phyloP scores from a whole-genome alignment of 2,113 vertebrate genomes.

The Gymnocephalus cernua region DNA sequence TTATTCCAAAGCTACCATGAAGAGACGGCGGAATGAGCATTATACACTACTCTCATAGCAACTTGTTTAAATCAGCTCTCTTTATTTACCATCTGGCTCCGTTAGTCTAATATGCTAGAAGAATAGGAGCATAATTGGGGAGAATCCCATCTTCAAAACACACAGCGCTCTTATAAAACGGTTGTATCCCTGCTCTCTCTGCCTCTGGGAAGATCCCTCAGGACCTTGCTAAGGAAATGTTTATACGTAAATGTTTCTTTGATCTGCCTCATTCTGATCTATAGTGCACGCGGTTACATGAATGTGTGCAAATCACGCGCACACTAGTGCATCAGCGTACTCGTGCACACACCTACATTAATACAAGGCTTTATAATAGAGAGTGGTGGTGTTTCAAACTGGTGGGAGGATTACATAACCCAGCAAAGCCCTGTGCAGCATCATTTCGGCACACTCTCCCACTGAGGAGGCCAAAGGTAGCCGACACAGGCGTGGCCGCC shows the following conservation, averaged over 20 bases:
- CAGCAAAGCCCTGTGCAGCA: constrained; percentile 53
- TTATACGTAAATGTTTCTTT: constrained; percentile 43
- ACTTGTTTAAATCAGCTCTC: constrained; percentile 13
- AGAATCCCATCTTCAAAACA: constrained; percentile 45
- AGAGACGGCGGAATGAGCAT: not conserved
- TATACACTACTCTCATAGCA: constrained; percentile 3
- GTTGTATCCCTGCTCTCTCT: constrained; percentile 32
- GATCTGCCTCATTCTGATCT: constrained; percentile 8
- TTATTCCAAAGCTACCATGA: not conserved
- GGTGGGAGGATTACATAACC: constrained; percentile 81
- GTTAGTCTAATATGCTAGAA: constrained; percentile 33
- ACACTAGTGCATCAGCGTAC: not conserved
- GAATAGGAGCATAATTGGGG: constrained; percentile 52
- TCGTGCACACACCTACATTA: constrained; percentile 51
- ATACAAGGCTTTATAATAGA: constrained; percentile 65
- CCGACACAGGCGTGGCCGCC: constrained; percentile 42
- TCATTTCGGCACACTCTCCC: constrained; percentile 67
- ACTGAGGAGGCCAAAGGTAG: constrained; percentile 70
- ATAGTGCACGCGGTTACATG: constrained; percentile 29
- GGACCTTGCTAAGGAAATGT: constrained; percentile 47
- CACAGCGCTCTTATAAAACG: constrained; percentile 24
- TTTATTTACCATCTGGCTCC: constrained; percentile 33
- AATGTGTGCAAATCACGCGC: not conserved
- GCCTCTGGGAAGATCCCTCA: constrained; percentile 59
- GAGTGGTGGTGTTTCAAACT: constrained; percentile 68